Conservation (phyloP, 2,797 vertebrate species). For the Avahi laniger region DNA sequence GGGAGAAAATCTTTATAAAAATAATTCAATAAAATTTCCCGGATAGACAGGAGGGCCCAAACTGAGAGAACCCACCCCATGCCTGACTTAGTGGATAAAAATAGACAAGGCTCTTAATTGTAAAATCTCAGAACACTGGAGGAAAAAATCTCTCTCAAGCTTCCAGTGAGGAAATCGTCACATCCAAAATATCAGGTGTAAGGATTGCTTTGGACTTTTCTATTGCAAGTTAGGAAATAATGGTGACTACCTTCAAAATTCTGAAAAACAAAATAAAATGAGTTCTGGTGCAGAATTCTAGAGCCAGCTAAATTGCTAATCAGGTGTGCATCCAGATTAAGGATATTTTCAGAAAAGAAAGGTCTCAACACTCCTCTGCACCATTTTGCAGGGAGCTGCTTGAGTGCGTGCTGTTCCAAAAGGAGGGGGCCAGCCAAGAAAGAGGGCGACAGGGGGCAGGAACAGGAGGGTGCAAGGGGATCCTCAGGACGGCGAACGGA, state of each 20-base stretch:
- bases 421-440: background rate
- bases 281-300: background rate
- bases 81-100: background rate
- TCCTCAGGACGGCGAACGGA: fast-evolving
- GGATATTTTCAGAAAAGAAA: background rate
- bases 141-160: background rate
- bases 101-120: background rate
- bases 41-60: background rate
- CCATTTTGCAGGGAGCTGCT: background rate
- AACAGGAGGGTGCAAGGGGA: background rate
- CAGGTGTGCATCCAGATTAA: background rate
- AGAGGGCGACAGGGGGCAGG: no score
- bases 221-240: background rate
- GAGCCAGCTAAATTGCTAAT: background rate
- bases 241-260: background rate
- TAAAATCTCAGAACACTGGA: background rate
- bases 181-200: background rate
- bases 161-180: background rate
- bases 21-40: background rate
- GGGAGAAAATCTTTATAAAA: background rate
- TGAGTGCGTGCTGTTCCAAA: background rate
- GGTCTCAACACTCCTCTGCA: no score
- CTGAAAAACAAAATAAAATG: background rate
- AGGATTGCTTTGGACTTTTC: background rate
- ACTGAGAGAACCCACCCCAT: background rate